Percentiles rank a stretch among this genome's conserved stretches.
phyloP scores from a whole-genome alignment of 2,888 invertebrate genomes.

The Leucophenga maculata region DNA sequence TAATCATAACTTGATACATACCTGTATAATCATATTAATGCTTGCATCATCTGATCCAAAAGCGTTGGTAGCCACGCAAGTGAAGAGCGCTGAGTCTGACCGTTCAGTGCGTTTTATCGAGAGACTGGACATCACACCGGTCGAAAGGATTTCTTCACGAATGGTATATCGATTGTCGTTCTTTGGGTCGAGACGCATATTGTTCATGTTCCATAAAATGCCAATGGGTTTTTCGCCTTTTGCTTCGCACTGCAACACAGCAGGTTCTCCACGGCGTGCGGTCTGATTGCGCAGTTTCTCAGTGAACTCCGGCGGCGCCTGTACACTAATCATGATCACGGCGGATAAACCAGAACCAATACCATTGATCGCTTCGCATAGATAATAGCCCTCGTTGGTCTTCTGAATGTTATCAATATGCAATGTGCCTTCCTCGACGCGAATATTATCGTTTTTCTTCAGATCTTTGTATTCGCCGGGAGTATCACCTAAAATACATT shows the following conservation, averaged over 20 bases:
- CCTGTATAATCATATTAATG: constrained; percentile 88
- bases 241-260: constrained; percentile 92
- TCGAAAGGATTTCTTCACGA: constrained; percentile 87
- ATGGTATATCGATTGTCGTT: constrained; percentile 89
- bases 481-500: constrained; percentile 79
- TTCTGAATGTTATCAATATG: constrained; percentile 92
- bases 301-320: constrained; percentile 95
- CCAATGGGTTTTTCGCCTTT: constrained; percentile 96
- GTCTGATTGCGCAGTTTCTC: constrained; percentile 93
- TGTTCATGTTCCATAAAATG: constrained; percentile 95
- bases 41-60: constrained; percentile 96
- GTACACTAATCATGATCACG: constrained; percentile 93
- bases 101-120: constrained; percentile 92
- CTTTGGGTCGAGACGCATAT: constrained; percentile 91
- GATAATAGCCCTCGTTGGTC: constrained; percentile 93
- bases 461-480: constrained; percentile 95
- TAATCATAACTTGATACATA: too few relatives aligned
- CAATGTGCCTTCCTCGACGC: constrained; percentile 94
- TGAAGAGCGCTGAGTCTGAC: constrained; percentile 90
- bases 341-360: constrained; percentile 96
- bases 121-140: constrained; percentile 89
- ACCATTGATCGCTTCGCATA: constrained; percentile 96
- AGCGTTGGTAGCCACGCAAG: constrained; percentile 93
- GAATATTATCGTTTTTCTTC: constrained; percentile 91
- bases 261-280: constrained; percentile 90